Evolutionary conservation across 2,113 vertebrate genomes (phyloP).

Genomic region (Neopipo cinnamomea): DNA sequence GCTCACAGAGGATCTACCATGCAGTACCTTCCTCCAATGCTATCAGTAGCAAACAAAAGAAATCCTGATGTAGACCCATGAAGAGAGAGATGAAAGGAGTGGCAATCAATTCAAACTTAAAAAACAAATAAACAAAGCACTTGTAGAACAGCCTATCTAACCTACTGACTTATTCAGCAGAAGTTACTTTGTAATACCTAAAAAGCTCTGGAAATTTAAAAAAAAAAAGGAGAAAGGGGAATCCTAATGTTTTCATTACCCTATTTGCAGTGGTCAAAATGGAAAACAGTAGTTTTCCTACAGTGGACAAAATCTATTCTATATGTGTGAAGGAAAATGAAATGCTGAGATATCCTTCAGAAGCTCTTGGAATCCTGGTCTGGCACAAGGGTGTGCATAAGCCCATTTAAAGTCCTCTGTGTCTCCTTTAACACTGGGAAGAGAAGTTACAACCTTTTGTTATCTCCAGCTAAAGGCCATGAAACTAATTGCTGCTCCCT

Average conservation of each 20-base stretch:
- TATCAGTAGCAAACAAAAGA: constrained; percentile 3
- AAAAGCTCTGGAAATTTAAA: neutral
- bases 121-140: neutral
- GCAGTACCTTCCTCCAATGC: neutral
- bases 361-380: neutral
- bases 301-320: neutral
- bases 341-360: neutral
- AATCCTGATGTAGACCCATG: neutral
- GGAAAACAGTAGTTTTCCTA: neutral
- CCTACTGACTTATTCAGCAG: neutral
- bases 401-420: neutral
- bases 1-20: neutral
- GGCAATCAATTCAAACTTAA: neutral
- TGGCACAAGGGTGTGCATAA: neutral
- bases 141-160: neutral
- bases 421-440: neutral
- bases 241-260: neutral
- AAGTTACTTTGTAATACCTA: neutral
- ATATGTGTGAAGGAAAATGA: neutral
- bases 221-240: no score
- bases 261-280: neutral
- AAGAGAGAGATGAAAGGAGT: neutral
- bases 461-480: neutral
- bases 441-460: neutral
- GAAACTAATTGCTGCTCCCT: neutral